Evolutionary conservation across 2,888 invertebrate genomes (phyloP), one percentile per base, ranked within the genome.

Genomic region (Lissocephala sabroskyi): DNA sequence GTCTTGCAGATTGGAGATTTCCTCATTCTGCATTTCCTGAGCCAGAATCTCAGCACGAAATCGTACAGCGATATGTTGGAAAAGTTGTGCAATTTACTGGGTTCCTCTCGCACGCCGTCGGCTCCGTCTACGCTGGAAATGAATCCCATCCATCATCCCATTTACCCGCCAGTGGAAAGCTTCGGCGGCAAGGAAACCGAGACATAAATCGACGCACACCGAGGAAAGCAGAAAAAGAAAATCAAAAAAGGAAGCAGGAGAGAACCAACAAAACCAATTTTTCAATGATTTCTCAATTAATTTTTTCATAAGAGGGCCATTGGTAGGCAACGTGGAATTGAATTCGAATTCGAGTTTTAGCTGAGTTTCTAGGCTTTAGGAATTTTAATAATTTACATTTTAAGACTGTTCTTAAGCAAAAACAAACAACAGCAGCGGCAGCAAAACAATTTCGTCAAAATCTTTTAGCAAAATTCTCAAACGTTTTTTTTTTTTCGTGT

Each of bases 101-200:
- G 91, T 39, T 87, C 89, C 54, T 88, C 91, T 67, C 91, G 92
- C 80, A 90, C 92, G 52, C 94, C 95, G 0, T 94, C 94, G 1
- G 94, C 94, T 2, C 94, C 94, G 0, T 94, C 94, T 45, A 94
- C 94, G 13, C 85, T 94, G 61, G 94, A 95, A 86, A 92, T 94
- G 91, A 91, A 92, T 47, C 93, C 93, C 4, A 93, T 94, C 52
- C 94, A 94, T 84, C 91, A 92, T 48, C 92, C 93, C 3, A 93
- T 94, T 53, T 94, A 94, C 83, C 93, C 94, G 17, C 90, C 90
- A 80, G 74, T 62, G 64, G 68, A 78, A 42, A 91, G 91, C 80
- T 92, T 88, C 83, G 89, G 90, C 68, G 89, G 91, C 74, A 93
- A 93, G 85, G 94, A 94, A 86, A 93, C 93, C 49, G 93, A 93